Evolutionary conservation across 2,888 invertebrate genomes (phyloP).

Genomic region (Timema cristinae): DNA sequence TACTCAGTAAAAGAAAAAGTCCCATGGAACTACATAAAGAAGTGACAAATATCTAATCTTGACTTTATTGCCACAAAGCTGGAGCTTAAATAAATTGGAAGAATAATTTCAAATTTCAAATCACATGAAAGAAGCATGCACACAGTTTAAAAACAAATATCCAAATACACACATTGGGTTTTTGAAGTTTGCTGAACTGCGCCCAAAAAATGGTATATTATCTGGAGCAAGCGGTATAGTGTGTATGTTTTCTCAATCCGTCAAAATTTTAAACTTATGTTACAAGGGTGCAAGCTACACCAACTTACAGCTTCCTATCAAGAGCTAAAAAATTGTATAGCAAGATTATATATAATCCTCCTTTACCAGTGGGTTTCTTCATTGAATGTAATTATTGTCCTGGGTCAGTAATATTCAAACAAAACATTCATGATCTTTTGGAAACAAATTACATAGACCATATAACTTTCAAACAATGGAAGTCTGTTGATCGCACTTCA

Average conservation of each 20-base stretch:
- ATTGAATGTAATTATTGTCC: not conserved
- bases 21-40: too few relatives aligned
- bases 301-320: not conserved
- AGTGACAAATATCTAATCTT: too few relatives aligned
- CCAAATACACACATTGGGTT: too few relatives aligned
- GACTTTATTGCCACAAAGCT: too few relatives aligned
- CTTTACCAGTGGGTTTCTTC: not conserved
- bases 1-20: too few relatives aligned
- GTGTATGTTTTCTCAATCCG: not conserved
- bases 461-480: conserved; percentile 8
- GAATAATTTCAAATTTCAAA: too few relatives aligned
- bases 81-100: too few relatives aligned
- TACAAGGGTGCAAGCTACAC: not conserved
- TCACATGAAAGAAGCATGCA: not conserved
- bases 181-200: not conserved
- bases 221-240: not conserved
- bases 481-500: not conserved
- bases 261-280: not conserved
- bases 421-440: not conserved
- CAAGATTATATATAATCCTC: not conserved
- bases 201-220: not conserved
- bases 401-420: not conserved
- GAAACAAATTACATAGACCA: not conserved
- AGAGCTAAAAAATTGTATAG: not conserved
- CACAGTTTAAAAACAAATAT: not conserved